Base-by-base conservation (phyloP, 1,140 invertebrate species). In the Pentalonia nigronervosa region DNA sequence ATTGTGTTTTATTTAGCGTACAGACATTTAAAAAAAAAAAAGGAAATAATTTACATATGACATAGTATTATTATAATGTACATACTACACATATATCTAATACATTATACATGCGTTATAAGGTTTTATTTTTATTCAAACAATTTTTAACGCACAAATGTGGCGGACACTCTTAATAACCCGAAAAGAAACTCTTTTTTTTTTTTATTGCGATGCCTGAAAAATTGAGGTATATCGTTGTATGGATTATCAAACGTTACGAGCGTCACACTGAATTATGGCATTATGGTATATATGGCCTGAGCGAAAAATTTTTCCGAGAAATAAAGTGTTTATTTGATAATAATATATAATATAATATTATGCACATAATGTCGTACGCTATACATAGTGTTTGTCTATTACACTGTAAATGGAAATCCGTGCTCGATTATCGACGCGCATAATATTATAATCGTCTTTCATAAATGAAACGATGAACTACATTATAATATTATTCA, bases 1-100 rank as follows among this genome's bases (percentile, higher is more conserved):
- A 89, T 89, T n/a, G 11, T 25, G 47, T 89, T 89, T 36, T 53
- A 89, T 89, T 89, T 89, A 23, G 34, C 88, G 34, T 36, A 89
- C n/a, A 36, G n/a, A 36, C 47, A 88, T 50, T 86, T 50, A 34
- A 88, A 88, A 41, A 88, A 88, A 48, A 87, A 87, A 34, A 48
- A 17, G 14, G 7, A 30, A 88, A n/a, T 41, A 56, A 53, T 89
- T 89, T 30, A 56, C 34, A 36, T 53, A 53, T 53, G 47, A 88
- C 47, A 50, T 88, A 88, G 14, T 45, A 47, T 86, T 30, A 47
- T 47, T 86, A 86, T 47, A n/a, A 45, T 41, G 41, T 41, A 41
- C 41, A 41, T 41, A 41, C 41, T 25, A 84, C 25, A 84, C 17
- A 83, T n/a, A 83, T 11, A 84, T 84, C 8, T 45, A 41, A 84